Percentiles rank a stretch among this genome's conserved stretches.
phyloP scores from a whole-genome alignment of 2,888 invertebrate genomes.

The Apocheima hispidaria region DNA sequence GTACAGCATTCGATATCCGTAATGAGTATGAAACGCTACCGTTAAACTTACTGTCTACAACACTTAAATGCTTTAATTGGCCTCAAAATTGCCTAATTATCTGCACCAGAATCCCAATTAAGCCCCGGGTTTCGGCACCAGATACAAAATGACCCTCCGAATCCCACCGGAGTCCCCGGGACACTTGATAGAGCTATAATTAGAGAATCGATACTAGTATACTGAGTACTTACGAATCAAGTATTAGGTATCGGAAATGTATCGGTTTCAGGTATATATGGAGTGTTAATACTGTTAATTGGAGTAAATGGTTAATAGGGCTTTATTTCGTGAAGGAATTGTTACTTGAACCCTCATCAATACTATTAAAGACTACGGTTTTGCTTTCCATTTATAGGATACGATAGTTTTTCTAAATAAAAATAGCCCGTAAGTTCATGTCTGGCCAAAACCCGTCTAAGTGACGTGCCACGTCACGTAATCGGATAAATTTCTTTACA shows the following conservation, averaged over 20 bases:
- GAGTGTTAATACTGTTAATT: slow-evolving; percentile 6
- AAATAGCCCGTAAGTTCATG: too few relatives aligned
- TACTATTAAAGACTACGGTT: too few relatives aligned
- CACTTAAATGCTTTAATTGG: slow-evolving; percentile 15
- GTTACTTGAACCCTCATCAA: background rate
- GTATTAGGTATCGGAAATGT: slow-evolving; percentile 1
- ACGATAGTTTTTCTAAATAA: too few relatives aligned
- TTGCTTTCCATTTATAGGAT: too few relatives aligned
- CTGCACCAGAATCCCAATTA: slow-evolving; percentile 24
- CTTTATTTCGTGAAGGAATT: background rate
- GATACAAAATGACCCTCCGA: slow-evolving; percentile 21
- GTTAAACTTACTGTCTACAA: background rate
- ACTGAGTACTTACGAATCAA: background rate
- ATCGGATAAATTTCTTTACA: too few relatives aligned
- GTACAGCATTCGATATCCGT: background rate
- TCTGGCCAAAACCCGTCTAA: too few relatives aligned
- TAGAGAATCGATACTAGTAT: slow-evolving; percentile 17
- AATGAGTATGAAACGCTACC: background rate
- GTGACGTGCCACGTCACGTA: too few relatives aligned
- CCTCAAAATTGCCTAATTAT: slow-evolving; percentile 24
- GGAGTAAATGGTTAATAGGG: background rate
- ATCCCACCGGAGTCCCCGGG: slow-evolving; percentile 12
- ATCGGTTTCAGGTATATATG: slow-evolving; percentile 1
- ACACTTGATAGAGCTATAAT: slow-evolving; percentile 24
- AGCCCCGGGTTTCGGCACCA: slow-evolving; percentile 3